Conservation (phyloP, 1,140 invertebrate genomes). For the Metaphire vulgaris region DNA sequence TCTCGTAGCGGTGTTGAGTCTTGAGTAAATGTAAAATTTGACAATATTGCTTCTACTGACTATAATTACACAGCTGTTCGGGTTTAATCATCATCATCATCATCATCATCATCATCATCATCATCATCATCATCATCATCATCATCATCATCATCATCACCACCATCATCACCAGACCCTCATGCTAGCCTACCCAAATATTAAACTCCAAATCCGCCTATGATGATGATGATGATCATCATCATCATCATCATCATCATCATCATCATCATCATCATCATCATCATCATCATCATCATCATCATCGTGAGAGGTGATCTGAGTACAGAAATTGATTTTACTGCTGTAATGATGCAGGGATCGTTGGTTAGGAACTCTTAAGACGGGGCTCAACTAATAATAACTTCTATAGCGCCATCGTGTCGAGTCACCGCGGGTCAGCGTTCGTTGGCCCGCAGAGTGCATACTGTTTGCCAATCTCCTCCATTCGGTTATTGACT, state of each 20-base stretch:
- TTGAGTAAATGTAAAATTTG: no score
- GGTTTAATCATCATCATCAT: conserved; percentile 9
- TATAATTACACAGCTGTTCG: background rate
- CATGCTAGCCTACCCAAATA: no score
- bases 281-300: conserved; percentile 7
- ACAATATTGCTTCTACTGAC: no score
- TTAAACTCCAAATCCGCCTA: no score
- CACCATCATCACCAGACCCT: conserved; percentile 22
- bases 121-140: conserved; percentile 24
- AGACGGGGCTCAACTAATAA: conserved; percentile 8
- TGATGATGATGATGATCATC: background rate
- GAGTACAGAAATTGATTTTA: background rate
- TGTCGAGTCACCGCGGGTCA: background rate
- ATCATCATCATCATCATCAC: conserved; percentile 19
- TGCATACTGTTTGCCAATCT: background rate
- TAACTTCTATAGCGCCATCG: background rate
- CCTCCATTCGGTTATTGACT: background rate
- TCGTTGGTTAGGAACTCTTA: background rate
- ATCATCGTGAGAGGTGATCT: background rate
- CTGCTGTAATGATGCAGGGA: background rate
- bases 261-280: conserved; percentile 17
- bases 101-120: conserved; percentile 21
- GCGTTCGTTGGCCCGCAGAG: background rate
- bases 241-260: background rate
- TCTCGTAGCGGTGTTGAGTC: no score